A percentile compares a stretch with the other conserved stretches of the same genome.
These are phyloP conservation scores for Anas flavirostris DNA, from an alignment of 2,797 vertebrate genomes.

Conservation along the genomic window DNA sequence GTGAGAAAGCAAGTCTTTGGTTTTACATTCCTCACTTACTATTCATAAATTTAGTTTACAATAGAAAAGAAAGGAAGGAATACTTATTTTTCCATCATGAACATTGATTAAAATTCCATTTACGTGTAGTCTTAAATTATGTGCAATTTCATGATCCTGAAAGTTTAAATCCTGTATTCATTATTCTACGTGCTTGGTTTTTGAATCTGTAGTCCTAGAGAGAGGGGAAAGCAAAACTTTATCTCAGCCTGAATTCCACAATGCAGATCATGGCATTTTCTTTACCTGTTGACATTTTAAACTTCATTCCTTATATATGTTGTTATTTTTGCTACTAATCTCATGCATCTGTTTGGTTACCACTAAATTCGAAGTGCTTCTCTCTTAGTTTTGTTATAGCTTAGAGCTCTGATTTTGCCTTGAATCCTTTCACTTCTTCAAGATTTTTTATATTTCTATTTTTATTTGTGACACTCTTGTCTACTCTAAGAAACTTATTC, in stretches of 20 bases:
- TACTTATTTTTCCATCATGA: neutral
- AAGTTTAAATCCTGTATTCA: neutral
- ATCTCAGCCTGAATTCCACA: neutral
- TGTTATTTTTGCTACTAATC: neutral
- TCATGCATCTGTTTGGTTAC: neutral
- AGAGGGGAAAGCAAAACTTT: neutral
- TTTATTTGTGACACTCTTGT: neutral
- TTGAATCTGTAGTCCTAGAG: neutral
- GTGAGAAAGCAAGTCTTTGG: neutral
- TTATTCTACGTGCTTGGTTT: neutral
- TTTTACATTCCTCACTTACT: neutral
- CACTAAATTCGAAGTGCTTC: neutral
- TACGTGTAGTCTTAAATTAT: neutral
- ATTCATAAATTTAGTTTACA: neutral
- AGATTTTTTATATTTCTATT: neutral
- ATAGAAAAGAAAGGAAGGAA: neutral
- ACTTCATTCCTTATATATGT: neutral
- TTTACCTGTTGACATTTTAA: neutral
- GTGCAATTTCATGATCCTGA: neutral
- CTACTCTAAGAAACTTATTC: neutral
- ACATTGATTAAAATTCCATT: constrained; percentile 2
- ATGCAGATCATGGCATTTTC: neutral
- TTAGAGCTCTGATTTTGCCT: neutral
- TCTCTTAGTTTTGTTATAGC: neutral
- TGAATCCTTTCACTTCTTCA: neutral